Evolutionary conservation across 2,113 vertebrate genomes (phyloP).

Genomic region (Hippoglossus stenolepis): DNA sequence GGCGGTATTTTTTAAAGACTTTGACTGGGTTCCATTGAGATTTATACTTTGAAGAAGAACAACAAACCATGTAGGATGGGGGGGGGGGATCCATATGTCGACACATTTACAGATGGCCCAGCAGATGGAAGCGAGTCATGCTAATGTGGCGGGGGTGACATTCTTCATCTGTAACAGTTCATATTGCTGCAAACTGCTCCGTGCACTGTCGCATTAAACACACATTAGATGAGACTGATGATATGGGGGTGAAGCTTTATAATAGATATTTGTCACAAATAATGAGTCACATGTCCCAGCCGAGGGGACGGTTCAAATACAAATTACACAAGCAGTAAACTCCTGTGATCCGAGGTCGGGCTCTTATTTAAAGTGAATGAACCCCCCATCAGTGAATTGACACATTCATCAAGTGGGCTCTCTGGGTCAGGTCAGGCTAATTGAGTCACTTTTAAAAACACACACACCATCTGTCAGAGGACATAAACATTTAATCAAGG

Average conservation of each 20-base stretch:
- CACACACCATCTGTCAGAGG: conserved; percentile 16
- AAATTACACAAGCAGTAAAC: neutral
- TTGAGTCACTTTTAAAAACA: conserved; percentile 22
- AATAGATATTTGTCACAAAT: neutral
- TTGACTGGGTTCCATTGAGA: neutral
- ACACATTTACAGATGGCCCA: conserved; percentile 26
- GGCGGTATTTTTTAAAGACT: too few relatives aligned
- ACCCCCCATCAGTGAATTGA: neutral
- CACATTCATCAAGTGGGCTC: neutral
- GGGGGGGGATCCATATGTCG: neutral
- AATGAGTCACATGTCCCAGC: neutral
- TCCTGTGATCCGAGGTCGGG: neutral
- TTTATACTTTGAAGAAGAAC: neutral
- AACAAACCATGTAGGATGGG: neutral
- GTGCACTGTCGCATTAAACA: neutral
- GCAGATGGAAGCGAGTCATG: conserved; percentile 43
- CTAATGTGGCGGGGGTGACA: conserved; percentile 3
- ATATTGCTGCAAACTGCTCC: neutral
- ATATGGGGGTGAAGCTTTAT: neutral
- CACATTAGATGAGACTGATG: neutral
- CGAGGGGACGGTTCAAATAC: neutral
- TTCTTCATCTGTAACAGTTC: conserved; percentile 12
- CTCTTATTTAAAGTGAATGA: neutral
- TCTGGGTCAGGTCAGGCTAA: conserved; percentile 23
- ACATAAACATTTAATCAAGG: conserved; percentile 29